A percentile compares a stretch with the other conserved stretches of the same genome.
Conservation (phyloP, 2,888 invertebrate genomes). For the Drosophila barbarae region DNA sequence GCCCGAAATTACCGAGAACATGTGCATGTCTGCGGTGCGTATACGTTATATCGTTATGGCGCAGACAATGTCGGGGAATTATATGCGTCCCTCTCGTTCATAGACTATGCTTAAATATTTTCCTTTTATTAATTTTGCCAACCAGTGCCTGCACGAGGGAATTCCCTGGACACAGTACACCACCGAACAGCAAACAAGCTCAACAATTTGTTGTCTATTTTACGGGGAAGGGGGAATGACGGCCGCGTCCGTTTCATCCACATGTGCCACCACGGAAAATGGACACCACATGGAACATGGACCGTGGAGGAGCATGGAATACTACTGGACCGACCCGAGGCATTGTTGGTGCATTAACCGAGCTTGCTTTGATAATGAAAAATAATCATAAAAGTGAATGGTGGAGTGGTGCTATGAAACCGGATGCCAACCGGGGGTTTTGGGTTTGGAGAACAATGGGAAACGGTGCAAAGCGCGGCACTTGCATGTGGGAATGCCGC, state of each 20-base stretch:
- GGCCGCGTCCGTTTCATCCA: slow-evolving; percentile 6
- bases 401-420: slow-evolving; percentile 12
- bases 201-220: slow-evolving; percentile 61
- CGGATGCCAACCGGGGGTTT: slow-evolving; percentile 3
- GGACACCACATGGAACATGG: slow-evolving; percentile 8
- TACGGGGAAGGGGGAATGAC: slow-evolving; percentile 1
- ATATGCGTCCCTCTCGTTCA: slow-evolving; percentile 17
- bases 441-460: slow-evolving; percentile 23
- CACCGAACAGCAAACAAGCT: slow-evolving; percentile 41
- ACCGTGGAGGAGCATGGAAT: background rate
- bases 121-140: slow-evolving; percentile 61
- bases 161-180: slow-evolving; percentile 20
- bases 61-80: slow-evolving; percentile 43
- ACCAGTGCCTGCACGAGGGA: slow-evolving; percentile 15
- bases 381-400: slow-evolving; percentile 51
- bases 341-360: slow-evolving; percentile 33
- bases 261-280: slow-evolving; percentile 29
- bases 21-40: slow-evolving; percentile 43
- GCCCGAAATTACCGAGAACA: slow-evolving; percentile 11
- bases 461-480: slow-evolving; percentile 36
- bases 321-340: background rate
- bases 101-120: slow-evolving; percentile 55
- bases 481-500: slow-evolving; percentile 33
- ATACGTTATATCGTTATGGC: slow-evolving; percentile 54
- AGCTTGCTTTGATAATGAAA: slow-evolving; percentile 50